A percentile compares a stretch with the other conserved stretches of the same genome.
Evolutionary conservation across 64 coral and sea anemone species (phyloP).

Genomic region (Stichodactyla helianthus): DNA sequence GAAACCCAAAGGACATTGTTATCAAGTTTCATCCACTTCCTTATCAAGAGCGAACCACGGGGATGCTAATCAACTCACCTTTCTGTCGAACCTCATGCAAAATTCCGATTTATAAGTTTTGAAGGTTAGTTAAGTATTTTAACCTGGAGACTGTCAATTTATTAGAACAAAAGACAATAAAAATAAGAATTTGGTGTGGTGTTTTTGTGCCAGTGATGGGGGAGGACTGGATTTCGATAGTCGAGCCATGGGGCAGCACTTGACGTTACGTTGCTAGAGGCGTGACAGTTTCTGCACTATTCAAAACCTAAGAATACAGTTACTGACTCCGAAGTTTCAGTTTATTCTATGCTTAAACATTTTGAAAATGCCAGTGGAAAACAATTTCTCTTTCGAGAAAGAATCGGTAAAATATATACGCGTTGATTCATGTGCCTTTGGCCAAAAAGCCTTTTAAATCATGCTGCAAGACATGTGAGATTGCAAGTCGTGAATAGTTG

Average conservation of each 20-base stretch:
- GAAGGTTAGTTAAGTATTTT: slow-evolving; percentile 9
- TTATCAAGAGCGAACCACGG: background rate
- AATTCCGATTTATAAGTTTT: slow-evolving; percentile 8
- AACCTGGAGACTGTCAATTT: slow-evolving; percentile 1
- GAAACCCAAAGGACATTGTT: background rate
- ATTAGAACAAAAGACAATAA: background rate
- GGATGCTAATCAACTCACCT: background rate
- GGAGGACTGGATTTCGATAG: background rate
- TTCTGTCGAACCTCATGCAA: slow-evolving; percentile 10
- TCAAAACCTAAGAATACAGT: background rate
- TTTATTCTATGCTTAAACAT: background rate
- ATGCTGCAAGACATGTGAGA: background rate
- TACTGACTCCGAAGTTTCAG: background rate
- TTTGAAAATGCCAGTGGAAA: background rate
- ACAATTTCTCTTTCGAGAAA: no score
- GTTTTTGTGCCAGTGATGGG: background rate
- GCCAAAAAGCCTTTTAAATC: no score
- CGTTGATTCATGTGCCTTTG: no score
- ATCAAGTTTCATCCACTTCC: slow-evolving; percentile 11
- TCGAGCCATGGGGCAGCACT: background rate
- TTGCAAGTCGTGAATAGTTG: background rate
- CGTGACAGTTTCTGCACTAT: background rate
- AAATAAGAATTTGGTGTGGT: background rate
- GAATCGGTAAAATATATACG: no score
- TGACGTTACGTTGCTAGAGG: background rate